These are phyloP conservation scores for Ochropleura leucogaster DNA, from an alignment of 2,888 invertebrate genomes.

Conservation along the genomic window DNA sequence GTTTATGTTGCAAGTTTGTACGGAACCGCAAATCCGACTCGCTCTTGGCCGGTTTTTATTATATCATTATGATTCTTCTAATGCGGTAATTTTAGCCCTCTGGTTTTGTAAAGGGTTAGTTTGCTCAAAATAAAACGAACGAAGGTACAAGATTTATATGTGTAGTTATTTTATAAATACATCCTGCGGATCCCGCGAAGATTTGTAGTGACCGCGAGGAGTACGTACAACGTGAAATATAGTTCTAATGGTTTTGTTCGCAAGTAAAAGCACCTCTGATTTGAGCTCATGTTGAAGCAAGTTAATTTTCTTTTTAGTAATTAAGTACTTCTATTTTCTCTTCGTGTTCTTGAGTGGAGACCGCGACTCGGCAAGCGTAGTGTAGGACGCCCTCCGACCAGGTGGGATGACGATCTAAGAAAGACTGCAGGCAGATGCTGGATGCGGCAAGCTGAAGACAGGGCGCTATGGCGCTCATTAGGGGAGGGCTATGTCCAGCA, in stretches of 20 bases:
- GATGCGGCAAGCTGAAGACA: too few relatives aligned
- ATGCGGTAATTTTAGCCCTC: too few relatives aligned
- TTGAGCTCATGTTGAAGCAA: slow-evolving; percentile 15
- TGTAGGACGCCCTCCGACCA: too few relatives aligned
- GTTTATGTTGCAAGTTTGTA: too few relatives aligned
- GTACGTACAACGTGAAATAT: slow-evolving; percentile 36
- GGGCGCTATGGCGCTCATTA: too few relatives aligned
- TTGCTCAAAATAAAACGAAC: slow-evolving; percentile 30
- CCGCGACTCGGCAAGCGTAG: too few relatives aligned
- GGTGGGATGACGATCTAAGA: too few relatives aligned
- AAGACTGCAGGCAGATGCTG: too few relatives aligned
- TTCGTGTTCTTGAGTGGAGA: not conserved
- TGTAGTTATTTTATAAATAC: slow-evolving; percentile 56
- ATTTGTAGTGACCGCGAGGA: slow-evolving; percentile 56
- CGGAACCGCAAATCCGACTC: too few relatives aligned
- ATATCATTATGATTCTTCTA: too few relatives aligned
- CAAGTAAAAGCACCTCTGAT: slow-evolving; percentile 17
- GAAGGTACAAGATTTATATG: slow-evolving; percentile 47
- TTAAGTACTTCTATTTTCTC: slow-evolving; percentile 1
- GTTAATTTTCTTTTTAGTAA: slow-evolving; percentile 29
- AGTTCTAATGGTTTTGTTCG: slow-evolving; percentile 45
- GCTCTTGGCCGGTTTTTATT: too few relatives aligned
- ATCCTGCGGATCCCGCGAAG: slow-evolving; percentile 34
- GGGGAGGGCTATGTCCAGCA: too few relatives aligned
- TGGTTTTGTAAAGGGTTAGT: slow-evolving; percentile 10